phyloP scores from a whole-genome alignment of 2,113 vertebrate genomes.

The Cairina moschata region DNA sequence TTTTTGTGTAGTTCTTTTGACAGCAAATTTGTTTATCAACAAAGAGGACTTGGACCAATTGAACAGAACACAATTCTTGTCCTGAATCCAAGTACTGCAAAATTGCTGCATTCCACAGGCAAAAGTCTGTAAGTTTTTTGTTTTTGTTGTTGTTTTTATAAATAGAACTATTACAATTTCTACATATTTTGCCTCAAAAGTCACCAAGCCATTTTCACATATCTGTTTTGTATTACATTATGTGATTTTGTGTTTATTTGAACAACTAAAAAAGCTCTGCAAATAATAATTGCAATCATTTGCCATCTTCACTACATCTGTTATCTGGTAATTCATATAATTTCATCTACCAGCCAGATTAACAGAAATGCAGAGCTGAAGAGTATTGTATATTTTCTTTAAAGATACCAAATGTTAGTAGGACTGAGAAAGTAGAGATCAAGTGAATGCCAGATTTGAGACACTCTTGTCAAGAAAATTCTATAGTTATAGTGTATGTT shows the following conservation, averaged over 20 bases:
- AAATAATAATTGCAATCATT: neutral
- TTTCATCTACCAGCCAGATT: neutral
- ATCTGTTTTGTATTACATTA: neutral
- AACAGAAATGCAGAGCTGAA: neutral
- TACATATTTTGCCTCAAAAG: neutral
- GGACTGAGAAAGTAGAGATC: neutral
- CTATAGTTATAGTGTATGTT: neutral
- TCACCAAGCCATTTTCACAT: neutral
- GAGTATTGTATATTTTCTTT: neutral
- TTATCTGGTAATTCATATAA: neutral
- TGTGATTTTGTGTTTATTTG: neutral
- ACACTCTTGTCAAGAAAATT: neutral
- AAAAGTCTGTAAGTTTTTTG: constrained; percentile 86
- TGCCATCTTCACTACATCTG: neutral
- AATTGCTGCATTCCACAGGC: constrained; percentile 85
- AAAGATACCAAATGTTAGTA: neutral
- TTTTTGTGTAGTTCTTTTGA: constrained; percentile 87
- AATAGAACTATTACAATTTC: neutral
- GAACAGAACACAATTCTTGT: constrained; percentile 92
- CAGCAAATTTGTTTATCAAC: constrained; percentile 85
- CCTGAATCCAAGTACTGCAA: constrained; percentile 83
- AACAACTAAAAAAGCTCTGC: neutral
- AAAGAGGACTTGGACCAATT: constrained; percentile 89
- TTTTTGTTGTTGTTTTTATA: neutral
- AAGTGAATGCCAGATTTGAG: neutral